A percentile compares a stretch with the other conserved stretches of the same genome.
Evolutionary conservation across 1,140 invertebrate species (phyloP).

Genomic region (Zaprionus taronus): DNA sequence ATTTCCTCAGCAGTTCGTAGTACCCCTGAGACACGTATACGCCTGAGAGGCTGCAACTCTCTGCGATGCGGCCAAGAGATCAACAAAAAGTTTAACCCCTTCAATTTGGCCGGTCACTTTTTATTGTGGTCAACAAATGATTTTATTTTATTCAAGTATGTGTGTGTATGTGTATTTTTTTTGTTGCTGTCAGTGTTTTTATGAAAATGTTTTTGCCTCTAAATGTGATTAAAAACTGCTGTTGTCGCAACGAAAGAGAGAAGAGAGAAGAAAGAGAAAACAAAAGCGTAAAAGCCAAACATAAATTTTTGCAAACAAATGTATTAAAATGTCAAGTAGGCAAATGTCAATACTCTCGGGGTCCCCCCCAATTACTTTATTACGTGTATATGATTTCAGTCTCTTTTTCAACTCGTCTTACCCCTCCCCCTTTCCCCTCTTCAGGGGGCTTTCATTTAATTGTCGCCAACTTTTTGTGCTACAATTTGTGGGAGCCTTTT

Average conservation of each 20-base stretch:
- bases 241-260: neutral
- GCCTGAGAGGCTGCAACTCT: conserved; percentile 1
- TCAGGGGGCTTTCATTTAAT: conserved; percentile 43
- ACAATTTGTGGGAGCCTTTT: conserved; percentile 16
- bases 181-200: conserved; percentile 15
- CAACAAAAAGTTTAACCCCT: conserved; percentile 54
- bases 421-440: no score
- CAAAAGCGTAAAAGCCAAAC: conserved; percentile 39
- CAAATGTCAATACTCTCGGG: conserved; percentile 71
- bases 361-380: conserved; percentile 68
- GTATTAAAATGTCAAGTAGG: conserved; percentile 72
- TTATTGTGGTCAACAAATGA: conserved; percentile 41
- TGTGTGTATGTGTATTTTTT: neutral
- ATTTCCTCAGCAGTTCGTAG: neutral
- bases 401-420: neutral
- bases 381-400: conserved; percentile 51
- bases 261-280: conserved; percentile 16
- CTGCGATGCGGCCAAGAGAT: conserved; percentile 36
- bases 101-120: conserved; percentile 36
- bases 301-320: conserved; percentile 56
- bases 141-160: conserved; percentile 10
- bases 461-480: conserved; percentile 44
- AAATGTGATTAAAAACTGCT: conserved; percentile 33
- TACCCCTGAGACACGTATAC: neutral
- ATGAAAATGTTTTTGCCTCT: conserved; percentile 37